These are phyloP conservation scores for Monoplex corrugatus DNA, from an alignment of 2,888 invertebrate species.

Conservation along the genomic window DNA sequence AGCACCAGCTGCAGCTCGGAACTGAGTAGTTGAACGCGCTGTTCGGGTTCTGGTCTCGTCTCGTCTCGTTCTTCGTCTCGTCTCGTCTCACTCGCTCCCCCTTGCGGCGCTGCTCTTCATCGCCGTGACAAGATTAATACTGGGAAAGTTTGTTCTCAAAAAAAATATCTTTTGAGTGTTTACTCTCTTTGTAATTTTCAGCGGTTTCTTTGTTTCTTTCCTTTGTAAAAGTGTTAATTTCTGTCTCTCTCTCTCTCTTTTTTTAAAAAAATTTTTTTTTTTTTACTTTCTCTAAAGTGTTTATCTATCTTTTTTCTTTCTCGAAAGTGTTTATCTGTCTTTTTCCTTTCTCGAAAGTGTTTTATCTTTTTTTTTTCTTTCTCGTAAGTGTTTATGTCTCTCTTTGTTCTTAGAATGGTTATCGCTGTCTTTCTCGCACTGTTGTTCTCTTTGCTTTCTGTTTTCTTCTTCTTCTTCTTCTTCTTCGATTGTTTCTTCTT, in stretches of 20 bases:
- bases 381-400: not conserved
- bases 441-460: not conserved
- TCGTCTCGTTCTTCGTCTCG: no score
- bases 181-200: no score
- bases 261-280: not conserved
- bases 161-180: no score
- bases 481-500: not conserved
- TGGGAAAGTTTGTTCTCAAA: no score
- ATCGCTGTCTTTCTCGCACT: not conserved
- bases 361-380: no score
- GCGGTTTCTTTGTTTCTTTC: no score
- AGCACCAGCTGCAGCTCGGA: conserved; percentile 52
- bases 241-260: no score
- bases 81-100: no score
- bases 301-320: not conserved
- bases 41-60: no score
- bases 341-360: no score
- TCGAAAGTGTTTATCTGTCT: not conserved
- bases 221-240: not conserved
- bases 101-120: no score
- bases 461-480: not conserved
- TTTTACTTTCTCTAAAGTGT: not conserved
- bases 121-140: no score
- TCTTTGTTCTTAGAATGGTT: not conserved
- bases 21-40: conserved; percentile 45